Conservation (phyloP, 1,140 invertebrate genomes). For the Meloidogyne floridensis region DNA sequence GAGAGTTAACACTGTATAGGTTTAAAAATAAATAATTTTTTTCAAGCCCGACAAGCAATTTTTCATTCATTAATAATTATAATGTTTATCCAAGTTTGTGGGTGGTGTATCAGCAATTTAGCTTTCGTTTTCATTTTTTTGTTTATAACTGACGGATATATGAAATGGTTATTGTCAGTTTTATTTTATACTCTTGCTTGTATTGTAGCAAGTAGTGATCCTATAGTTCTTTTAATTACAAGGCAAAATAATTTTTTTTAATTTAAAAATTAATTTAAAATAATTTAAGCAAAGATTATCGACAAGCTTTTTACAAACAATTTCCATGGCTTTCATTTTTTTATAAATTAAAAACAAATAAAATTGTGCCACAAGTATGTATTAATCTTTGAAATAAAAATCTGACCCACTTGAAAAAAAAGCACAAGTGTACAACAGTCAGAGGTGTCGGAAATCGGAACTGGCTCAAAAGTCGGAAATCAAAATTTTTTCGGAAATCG, state of each 20-base stretch:
- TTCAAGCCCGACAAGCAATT: not conserved
- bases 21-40: too few relatives aligned
- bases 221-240: not conserved
- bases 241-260: not conserved
- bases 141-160: not conserved
- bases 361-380: not conserved
- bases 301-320: not conserved
- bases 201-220: not conserved
- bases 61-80: constrained; percentile 2
- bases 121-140: not conserved
- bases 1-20: too few relatives aligned
- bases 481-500: too few relatives aligned
- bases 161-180: not conserved
- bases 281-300: not conserved
- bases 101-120: not conserved
- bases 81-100: not conserved
- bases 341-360: not conserved
- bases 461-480: too few relatives aligned
- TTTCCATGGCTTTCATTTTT: not conserved
- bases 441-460: too few relatives aligned
- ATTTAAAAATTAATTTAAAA: not conserved
- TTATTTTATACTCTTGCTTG: not conserved
- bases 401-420: too few relatives aligned
- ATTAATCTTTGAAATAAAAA: too few relatives aligned
- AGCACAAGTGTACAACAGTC: too few relatives aligned